These are phyloP conservation scores for Arion vulgaris DNA, from an alignment of 1,140 invertebrate species.

Conservation along the genomic window DNA sequence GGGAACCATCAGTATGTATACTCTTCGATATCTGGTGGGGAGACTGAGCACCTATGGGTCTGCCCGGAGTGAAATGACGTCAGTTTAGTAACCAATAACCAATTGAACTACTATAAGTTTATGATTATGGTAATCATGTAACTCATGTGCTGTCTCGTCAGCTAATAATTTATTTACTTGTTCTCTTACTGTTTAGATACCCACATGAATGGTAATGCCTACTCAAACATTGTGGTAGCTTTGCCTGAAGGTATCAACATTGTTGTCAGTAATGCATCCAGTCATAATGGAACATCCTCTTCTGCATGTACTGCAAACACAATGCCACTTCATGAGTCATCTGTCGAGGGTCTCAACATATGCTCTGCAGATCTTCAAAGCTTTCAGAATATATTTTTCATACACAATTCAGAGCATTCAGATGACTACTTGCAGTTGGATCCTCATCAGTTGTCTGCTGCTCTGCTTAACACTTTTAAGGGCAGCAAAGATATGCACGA, in stretches of 20 bases:
- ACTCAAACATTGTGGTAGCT: constrained; percentile 7
- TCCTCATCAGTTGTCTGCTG: background rate
- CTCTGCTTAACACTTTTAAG: background rate
- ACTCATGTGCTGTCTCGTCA: no score
- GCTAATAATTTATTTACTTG: background rate
- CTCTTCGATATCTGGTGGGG: no score
- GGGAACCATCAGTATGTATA: no score
- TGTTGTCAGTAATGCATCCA: background rate
- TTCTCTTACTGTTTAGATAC: background rate
- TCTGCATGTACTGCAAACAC: background rate
- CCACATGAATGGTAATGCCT: background rate
- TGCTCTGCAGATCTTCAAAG: background rate
- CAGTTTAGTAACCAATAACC: no score
- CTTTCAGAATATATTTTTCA: constrained; percentile 15
- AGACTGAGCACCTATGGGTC: no score
- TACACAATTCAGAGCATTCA: background rate
- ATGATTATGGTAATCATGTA: no score
- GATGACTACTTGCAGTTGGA: constrained; percentile 10
- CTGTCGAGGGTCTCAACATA: background rate
- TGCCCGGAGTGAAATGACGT: no score
- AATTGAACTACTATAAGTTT: no score
- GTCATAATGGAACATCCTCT: background rate
- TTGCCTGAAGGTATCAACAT: constrained; percentile 9
- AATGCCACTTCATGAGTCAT: background rate
- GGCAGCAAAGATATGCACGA: background rate